Evolutionary conservation across 2,797 vertebrate species (phyloP), one percentile per base, ranked within the genome.

Genomic region (Clarias platycephalus): DNA sequence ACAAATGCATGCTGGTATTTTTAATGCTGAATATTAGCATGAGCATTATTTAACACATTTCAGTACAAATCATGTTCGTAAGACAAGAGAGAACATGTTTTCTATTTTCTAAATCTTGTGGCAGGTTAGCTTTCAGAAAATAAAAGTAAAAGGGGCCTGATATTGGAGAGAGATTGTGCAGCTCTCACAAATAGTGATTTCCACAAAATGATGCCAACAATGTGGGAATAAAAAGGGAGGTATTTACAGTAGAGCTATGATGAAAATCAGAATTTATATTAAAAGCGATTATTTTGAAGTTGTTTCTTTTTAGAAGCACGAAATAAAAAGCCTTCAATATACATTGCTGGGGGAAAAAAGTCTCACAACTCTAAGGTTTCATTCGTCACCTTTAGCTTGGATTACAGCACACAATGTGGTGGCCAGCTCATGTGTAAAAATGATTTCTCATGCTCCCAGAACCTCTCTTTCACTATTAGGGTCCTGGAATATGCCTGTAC

Each of bases 1-100:
- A 37, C 24, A 79, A 78, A n/a, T 40, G 20, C 58, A 16, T 40
- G 34, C 34, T 63, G 12, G n/a, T 40, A 40, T 76, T 49, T 63
- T 20, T n/a, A 60, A 64, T 63, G 24, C 58, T 64, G 77, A 44
- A 26, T 63, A 34, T 79, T 44, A 63, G 24, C 77, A 26, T 63
- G n/a, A 63, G 58, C 20, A 44, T 7, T 20, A 18, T 63, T 63
- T 3, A 26, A 5, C 28, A 58, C 22, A 34, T 76, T 15, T 22
- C 53, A 58, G 24, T 10, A 76, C 28, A 34, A 63, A 63, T 26
- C 44, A 8, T 44, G 34, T 63, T 78, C 62, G 34, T 24, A 63
- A 12, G 34, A 62, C 76, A 63, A 37, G 31, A 40, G 31, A 78
- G 22, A 58, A 77, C 55, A 77, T 9, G 20, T 77, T 76, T 77